Percentiles rank a stretch among this genome's conserved stretches.
phyloP scores from a whole-genome alignment of 2,888 invertebrate genomes.

The Agriopis aurantiaria region DNA sequence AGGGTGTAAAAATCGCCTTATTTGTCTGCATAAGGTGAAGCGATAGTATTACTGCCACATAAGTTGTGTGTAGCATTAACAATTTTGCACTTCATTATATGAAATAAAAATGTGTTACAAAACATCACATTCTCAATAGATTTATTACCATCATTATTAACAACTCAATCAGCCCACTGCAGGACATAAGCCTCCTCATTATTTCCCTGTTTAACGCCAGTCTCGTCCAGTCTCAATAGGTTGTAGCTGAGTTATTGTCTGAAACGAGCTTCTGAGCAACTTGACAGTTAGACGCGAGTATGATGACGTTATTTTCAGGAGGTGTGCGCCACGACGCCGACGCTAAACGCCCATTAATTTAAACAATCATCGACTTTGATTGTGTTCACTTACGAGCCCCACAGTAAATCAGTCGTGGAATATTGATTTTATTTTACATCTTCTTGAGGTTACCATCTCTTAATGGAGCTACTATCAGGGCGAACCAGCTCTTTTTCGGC shows the following conservation, averaged over 20 bases:
- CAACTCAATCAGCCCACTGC: no score
- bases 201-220: no score
- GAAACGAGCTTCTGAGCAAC: constrained; percentile 34
- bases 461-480: not conserved
- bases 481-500: not conserved
- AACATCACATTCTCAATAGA: constrained; percentile 32
- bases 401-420: constrained; percentile 52
- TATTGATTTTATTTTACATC: constrained; percentile 34
- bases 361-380: constrained; percentile 78
- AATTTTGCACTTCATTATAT: constrained; percentile 2
- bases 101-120: constrained; percentile 5
- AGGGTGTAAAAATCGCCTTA: no score
- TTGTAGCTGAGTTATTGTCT: constrained; percentile 4
- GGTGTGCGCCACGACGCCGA: constrained; percentile 66
- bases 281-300: constrained; percentile 30
- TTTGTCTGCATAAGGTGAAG: not conserved
- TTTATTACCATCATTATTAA: no score
- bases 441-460: not conserved
- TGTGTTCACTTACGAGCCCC: constrained; percentile 64
- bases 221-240: no score
- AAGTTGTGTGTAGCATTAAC: constrained; percentile 7
- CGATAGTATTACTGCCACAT: constrained; percentile 5
- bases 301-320: constrained; percentile 63
- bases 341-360: constrained; percentile 66
- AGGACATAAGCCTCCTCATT: no score